Percentiles rank a stretch among this genome's conserved stretches.
Conservation (phyloP, 2,113 vertebrate species). For the Nettapus auritus region DNA sequence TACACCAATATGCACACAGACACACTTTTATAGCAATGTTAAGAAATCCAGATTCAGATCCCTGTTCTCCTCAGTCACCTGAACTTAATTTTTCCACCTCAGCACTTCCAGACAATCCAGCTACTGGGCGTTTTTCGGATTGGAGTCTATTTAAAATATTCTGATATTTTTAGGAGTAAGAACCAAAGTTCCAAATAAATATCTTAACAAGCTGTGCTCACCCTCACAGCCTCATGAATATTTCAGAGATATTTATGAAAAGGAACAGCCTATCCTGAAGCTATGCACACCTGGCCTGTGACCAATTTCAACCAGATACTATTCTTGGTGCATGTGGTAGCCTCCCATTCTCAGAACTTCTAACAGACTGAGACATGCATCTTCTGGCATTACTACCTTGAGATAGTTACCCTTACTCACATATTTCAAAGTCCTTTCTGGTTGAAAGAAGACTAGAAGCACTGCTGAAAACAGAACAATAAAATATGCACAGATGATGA, state of each 20-base stretch:
- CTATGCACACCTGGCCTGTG: background rate
- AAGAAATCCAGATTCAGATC: background rate
- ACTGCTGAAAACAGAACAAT: background rate
- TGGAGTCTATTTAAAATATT: background rate
- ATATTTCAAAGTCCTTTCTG: background rate
- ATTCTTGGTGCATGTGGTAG: background rate
- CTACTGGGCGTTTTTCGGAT: background rate
- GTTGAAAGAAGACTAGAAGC: background rate
- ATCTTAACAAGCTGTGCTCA: background rate
- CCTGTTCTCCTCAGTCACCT: background rate
- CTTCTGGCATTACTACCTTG: background rate
- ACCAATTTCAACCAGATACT: background rate
- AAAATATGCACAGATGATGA: background rate
- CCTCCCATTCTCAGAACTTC: background rate
- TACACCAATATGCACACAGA: background rate
- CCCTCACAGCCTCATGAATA: background rate
- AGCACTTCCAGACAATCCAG: background rate
- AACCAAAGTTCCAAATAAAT: background rate
- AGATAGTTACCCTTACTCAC: background rate
- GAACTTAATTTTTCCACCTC: background rate
- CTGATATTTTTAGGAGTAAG: background rate
- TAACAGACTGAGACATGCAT: background rate
- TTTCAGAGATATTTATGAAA: background rate
- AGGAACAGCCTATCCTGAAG: background rate
- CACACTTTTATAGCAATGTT: background rate